Evolutionary conservation across 2,888 invertebrate species (phyloP), one percentile per base, ranked within the genome.

Genomic region (Helobdella robusta): DNA sequence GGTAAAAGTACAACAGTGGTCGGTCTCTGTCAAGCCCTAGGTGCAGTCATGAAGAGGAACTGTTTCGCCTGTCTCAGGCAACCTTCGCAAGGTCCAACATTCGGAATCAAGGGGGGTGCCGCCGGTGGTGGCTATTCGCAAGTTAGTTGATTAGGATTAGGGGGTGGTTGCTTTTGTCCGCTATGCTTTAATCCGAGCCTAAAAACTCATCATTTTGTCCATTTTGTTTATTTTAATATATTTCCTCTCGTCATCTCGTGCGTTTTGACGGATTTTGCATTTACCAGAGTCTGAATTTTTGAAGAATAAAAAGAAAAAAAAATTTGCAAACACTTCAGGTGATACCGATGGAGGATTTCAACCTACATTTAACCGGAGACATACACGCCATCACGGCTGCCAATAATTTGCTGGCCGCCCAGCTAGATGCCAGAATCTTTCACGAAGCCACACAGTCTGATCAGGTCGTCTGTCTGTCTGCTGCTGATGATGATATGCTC

Each of bases 291-390:
- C n/a, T n/a, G n/a, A n/a, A n/a, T n/a, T n/a, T n/a, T n/a, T n/a
- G n/a, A n/a, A n/a, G n/a, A n/a, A n/a, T n/a, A n/a, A n/a, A n/a
- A n/a, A n/a, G n/a, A n/a, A n/a, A n/a, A n/a, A n/a, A n/a, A n/a
- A n/a, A n/a, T n/a, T n/a, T n/a, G n/a, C n/a, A n/a, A n/a, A n/a
- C n/a, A n/a, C n/a, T 25, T 28, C 56, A 62, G 62, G 89, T 91
- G 0, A 95, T 98, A 71, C 98, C 98, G 0, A 98, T 98, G 98
- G 97, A 98, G 80, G 97, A 98, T 74, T 97, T 98, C 80, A 98
- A 98, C 82, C 84, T 98, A 0, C 97, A 98, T 79, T 82, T 98
- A 71, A 98, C 97, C 0, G 83, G 95, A 0, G 98, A 69, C 65
- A 95, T 97, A 74, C 98, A 98, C 80, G 98, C 98, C 0, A 89